These are phyloP conservation scores for Pristionchus mayeri DNA, from an alignment of 2,888 invertebrate genomes.

Conservation along the genomic window DNA sequence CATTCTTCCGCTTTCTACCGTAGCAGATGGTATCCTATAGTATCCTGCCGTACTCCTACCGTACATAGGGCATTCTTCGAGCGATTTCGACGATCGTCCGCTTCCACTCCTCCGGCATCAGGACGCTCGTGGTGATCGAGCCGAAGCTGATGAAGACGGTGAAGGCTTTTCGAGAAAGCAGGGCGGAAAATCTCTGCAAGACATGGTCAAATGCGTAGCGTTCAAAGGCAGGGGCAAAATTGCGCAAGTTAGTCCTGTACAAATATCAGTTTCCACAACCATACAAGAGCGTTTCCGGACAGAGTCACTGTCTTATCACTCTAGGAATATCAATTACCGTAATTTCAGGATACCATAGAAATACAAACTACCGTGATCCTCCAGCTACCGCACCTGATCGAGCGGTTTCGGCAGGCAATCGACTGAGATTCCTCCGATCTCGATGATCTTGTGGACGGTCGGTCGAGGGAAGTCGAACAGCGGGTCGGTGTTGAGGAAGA, in stretches of 20 bases:
- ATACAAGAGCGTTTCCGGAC: background rate
- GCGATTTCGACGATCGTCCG: slow-evolving; percentile 13
- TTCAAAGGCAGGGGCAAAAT: too few relatives aligned
- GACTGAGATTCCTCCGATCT: slow-evolving; percentile 41
- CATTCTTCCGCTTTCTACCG: too few relatives aligned
- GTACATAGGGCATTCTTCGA: slow-evolving; percentile 30
- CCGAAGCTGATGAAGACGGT: slow-evolving; percentile 35
- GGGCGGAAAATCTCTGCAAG: background rate
- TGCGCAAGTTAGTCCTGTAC: too few relatives aligned
- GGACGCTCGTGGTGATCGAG: background rate
- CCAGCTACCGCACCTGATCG: slow-evolving; percentile 15
- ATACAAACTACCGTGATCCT: too few relatives aligned
- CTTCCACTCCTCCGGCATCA: slow-evolving; percentile 43
- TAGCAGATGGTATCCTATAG: too few relatives aligned
- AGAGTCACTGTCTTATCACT: too few relatives aligned
- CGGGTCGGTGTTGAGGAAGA: slow-evolving; percentile 47
- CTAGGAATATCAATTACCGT: too few relatives aligned
- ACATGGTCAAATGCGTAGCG: too few relatives aligned
- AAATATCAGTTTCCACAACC: too few relatives aligned
- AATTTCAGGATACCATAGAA: too few relatives aligned
- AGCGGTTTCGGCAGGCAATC: background rate
- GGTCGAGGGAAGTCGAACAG: slow-evolving; percentile 47
- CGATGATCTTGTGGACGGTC: slow-evolving; percentile 43
- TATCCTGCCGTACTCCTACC: too few relatives aligned
- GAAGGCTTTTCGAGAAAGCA: background rate